Base-by-base conservation (phyloP, 2,113 vertebrate genomes). In the Oncorhynchus tshawytscha region DNA sequence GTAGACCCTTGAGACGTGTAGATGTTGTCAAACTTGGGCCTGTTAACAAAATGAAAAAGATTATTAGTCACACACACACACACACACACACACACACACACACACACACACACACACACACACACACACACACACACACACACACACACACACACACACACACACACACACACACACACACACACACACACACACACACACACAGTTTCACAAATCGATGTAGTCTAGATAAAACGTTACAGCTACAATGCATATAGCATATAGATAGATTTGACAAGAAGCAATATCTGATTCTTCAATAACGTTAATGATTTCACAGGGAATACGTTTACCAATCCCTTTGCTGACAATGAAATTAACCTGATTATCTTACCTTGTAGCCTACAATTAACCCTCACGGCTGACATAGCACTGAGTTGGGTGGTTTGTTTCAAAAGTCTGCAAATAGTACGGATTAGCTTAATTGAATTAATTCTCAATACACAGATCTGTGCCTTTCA, bases 391-490 rank as follows among this genome's bases (percentile, higher is more conserved):
- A 90, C 85, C 74, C 79, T 81, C 82, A 81, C 75, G 84, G 84
- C 83, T 82, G 82, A 83, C 85, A 86, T 86, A 76, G 82, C 86
- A 82, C 80, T 78, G 75, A 84, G 80, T 82, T 90, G 77, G 81
- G 25, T 82, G 82, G 82, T 83, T 90, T 74, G 71, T 88, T 83
- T 71, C 74, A 80, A 87, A 87, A 89, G 86, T 84, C 83, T 69
- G 79, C 83, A 93, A 94, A 94, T 93, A 93, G 91, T 89, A 92
- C 90, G 93, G 94, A 96, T 96, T 95, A 96, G 90, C 92, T 93
- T 95, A 95, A 98, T 99, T 96, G 92, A 94, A 95, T 97, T 97
- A 96, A 95, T 95, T 93, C 92, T 91, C 93, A 96, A 96, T 96
- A 95, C 95, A 95, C 96, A 96, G 85, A 86, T 81, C 64, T 49